Evolutionary conservation across 2,113 vertebrate genomes (phyloP), one percentile per base, ranked within the genome.

Genomic region (Pogonocichla stellata): DNA sequence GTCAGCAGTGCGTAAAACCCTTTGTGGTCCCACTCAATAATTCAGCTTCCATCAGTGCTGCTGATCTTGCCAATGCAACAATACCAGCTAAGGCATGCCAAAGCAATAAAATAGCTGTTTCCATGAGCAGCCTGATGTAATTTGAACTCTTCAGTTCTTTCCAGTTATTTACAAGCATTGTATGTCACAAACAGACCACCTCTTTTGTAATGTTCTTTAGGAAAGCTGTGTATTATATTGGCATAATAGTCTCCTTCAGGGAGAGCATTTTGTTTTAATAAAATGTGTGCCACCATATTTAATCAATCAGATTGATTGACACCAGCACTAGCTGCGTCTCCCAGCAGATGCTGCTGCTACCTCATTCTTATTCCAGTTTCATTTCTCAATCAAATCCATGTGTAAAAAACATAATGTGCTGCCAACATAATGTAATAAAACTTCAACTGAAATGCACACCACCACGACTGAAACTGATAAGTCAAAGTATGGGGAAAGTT

Each of bases 321-420:
- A 98, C 94, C 91, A 94, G 97, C 97, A 95, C 98, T 97, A 93
- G 97, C 91, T 95, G 95, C n/a, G 0, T 97, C 96, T 97, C 96
- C 88, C 94, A 92, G 96, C 97, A 97, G 97, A 98, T 97, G 96
- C 96, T 97, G 96, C 96, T 96, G 90, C 97, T 97, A 90, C 94
- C 93, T 98, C 97, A 98, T 98, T 98, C 97, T 98, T 97, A 98
- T 98, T 98, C 98, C 95, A 97, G 97, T 94, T 98, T 97, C 97
- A 98, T 98, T 98, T 98, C 97, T 98, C 97, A 97, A 98, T 98
- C 97, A 98, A 98, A 98, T 97, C 97, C 98, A 98, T 98, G 97
- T 98, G 98, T 97, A 98, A 98, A 97, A 98, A 97, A 93, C 96
- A 93, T 97, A 97, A 97, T 97, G 96, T 95, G 90, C 97, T 97